phyloP scores from a whole-genome alignment of 1,140 invertebrate genomes.

The Habropoda laboriosa region DNA sequence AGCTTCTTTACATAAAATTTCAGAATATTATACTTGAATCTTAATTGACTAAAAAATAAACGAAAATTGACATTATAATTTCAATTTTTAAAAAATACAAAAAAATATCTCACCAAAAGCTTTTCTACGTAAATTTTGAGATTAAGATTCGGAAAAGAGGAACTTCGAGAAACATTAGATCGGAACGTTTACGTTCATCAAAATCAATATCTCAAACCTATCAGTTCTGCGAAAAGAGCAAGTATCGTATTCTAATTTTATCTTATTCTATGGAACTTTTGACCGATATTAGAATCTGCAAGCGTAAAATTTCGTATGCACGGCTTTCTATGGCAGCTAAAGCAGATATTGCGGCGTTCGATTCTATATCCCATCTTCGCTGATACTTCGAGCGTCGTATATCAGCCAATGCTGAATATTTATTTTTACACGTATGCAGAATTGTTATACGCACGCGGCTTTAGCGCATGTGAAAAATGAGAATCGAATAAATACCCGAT shows the following conservation, averaged over 20 bases:
- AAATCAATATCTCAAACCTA: not conserved
- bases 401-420: constrained; percentile 29
- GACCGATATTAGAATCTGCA: constrained; percentile 40
- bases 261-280: not conserved
- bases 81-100: no score
- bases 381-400: constrained; percentile 23
- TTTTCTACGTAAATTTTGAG: no score
- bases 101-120: no score
- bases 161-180: not conserved
- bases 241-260: not conserved
- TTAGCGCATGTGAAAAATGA: not conserved
- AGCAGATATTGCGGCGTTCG: constrained; percentile 31
- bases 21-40: no score
- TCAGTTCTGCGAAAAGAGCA: not conserved
- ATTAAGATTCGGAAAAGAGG: not conserved
- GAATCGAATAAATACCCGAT: not conserved
- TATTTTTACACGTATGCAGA: not conserved
- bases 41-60: no score
- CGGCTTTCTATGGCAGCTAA: constrained; percentile 5
- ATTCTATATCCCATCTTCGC: constrained; percentile 18
- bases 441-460: not conserved
- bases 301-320: constrained; percentile 7
- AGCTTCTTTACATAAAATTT: no score
- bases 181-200: not conserved
- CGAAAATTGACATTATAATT: no score